These are phyloP conservation scores for Punctoribates punctum DNA, from an alignment of 2,888 invertebrate genomes.

Conservation along the genomic window DNA sequence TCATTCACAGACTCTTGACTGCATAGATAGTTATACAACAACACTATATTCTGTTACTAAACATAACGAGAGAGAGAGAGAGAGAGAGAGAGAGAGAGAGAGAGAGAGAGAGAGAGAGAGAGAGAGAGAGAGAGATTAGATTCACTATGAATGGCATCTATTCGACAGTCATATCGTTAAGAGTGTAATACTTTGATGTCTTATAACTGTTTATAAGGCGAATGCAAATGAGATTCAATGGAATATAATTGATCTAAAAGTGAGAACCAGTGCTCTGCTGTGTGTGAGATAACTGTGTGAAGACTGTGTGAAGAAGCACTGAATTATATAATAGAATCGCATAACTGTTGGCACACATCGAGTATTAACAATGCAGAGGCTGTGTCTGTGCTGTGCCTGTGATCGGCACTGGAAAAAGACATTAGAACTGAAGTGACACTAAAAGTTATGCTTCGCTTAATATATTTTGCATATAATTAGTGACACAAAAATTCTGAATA, in stretches of 20 bases:
- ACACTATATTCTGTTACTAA: neutral
- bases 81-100: neutral
- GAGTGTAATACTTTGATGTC: neutral
- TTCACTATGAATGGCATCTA: neutral
- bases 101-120: slow-evolving; percentile 20
- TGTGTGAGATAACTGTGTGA: neutral
- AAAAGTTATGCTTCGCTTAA: neutral
- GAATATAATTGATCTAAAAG: slow-evolving; percentile 14
- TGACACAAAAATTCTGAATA: neutral
- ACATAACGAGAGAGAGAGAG: neutral
- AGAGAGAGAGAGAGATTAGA: neutral
- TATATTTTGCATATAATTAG: slow-evolving; percentile 24
- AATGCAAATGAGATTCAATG: slow-evolving; percentile 8
- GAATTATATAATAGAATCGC: neutral
- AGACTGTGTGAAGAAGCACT: neutral
- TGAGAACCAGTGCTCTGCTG: neutral
- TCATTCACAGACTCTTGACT: slow-evolving; percentile 20
- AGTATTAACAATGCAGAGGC: too few relatives aligned
- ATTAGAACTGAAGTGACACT: slow-evolving; percentile 4
- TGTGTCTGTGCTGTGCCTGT: neutral
- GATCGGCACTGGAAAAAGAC: neutral
- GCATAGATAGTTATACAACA: slow-evolving; percentile 1
- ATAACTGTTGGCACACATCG: too few relatives aligned
- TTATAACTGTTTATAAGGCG: neutral
- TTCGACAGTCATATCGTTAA: slow-evolving; percentile 22